Evolutionary conservation across 2,888 invertebrate species (phyloP).

Genomic region (Eupeodes latifasciatus): DNA sequence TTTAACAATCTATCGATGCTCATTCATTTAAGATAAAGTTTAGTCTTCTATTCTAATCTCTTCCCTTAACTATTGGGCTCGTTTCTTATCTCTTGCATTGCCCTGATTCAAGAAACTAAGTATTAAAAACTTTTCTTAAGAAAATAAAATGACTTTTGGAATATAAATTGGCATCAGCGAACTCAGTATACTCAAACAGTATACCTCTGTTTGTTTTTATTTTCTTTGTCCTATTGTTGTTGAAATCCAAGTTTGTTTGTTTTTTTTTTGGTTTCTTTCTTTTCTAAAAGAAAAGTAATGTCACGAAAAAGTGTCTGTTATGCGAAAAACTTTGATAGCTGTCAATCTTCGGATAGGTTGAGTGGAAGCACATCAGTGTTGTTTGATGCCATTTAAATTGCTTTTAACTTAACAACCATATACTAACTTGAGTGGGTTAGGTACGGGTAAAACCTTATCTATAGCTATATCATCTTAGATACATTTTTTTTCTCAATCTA

Average conservation of each 20-base stretch:
- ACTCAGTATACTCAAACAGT: background rate
- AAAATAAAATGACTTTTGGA: conserved; percentile 16
- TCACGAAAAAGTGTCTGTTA: background rate
- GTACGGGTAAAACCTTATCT: too few relatives aligned
- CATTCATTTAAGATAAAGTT: too few relatives aligned
- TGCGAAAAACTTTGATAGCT: conserved; percentile 6
- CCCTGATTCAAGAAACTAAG: too few relatives aligned
- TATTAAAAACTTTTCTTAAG: background rate
- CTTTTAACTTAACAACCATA: background rate
- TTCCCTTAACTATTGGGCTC: too few relatives aligned
- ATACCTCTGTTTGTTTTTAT: background rate
- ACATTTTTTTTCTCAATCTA: too few relatives aligned
- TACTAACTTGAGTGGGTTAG: too few relatives aligned
- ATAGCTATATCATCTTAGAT: too few relatives aligned
- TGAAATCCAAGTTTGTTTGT: background rate
- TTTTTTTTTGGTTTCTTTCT: too few relatives aligned
- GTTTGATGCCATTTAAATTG: conserved; percentile 25
- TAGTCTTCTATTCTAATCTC: too few relatives aligned
- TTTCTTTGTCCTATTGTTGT: background rate
- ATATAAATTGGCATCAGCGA: conserved; percentile 11
- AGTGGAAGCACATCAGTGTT: background rate
- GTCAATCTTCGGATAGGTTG: background rate
- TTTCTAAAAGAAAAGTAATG: background rate
- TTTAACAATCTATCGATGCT: too few relatives aligned
- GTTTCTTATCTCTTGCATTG: too few relatives aligned